Evolutionary conservation across 2,888 invertebrate genomes (phyloP), one percentile per base, ranked within the genome.

Genomic region (Siphlonurus alternatus): DNA sequence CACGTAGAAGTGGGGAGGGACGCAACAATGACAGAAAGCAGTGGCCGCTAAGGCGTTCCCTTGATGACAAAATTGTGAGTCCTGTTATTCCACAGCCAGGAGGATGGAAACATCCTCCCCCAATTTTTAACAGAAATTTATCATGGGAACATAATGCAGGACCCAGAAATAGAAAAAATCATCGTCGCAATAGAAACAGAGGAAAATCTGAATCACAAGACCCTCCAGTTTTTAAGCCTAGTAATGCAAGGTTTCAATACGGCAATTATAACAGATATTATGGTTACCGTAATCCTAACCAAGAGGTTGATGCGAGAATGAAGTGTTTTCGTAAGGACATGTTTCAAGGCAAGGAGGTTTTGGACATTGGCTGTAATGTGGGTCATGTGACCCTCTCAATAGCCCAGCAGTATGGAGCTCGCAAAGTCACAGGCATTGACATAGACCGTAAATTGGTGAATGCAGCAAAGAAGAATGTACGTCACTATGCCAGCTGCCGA

Each of bases 191-290:
- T 65, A 62, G 59, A 25, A 62, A 53, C 38, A 61, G 53, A n/a
- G 53, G 38, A 23, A 25, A 23, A 15, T 54, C n/a, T 38, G 24
- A 54, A 61, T 53, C 18, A 61, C 24, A 67, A 67, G 22, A 69
- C 70, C n/a, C 71, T 72, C 63, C 70, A 54, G 19, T 56, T 20
- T 20, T 72, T 75, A 66, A 77, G 78, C 64, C 76, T 78, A 65
- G 77, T 78, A 69, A 71, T 81, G 70, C 85, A 86, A 10, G 82
- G 80, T 96, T 93, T 78, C 89, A 92, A 72, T 95, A 89, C 79
- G 98, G 99, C 65, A 99, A 99, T 77, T 98, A 96, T 77, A 91
- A 93, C 76, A 85, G 86, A 76, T 98, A 98, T 79, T 95, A 96
- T 73, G 97, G 97, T 23, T 95, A 96, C 74, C 83, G 97, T 51